Evolutionary conservation across 1,140 invertebrate species (phyloP).

Genomic region (Caenorhabditis elegans): WBcel235 BX284606.5:6848501-6849000

Average conservation of each 20-base stretch:
- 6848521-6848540: background rate
- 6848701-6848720: background rate
- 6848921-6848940: no score
- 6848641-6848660: background rate
- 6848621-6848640: background rate
- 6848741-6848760: background rate
- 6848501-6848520: background rate
- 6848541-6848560: slow-evolving; percentile 18
- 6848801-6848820: background rate
- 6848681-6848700: no score
- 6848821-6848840: background rate
- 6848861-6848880: background rate
- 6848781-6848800: background rate
- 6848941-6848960: background rate
- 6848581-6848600: background rate
- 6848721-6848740: background rate
- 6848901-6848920: background rate
- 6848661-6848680: no score
- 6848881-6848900: background rate
- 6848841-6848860: background rate
- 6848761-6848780: background rate
- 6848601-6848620: background rate
- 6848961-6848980: no score
- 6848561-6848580: background rate
- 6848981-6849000: no score